Evolutionary conservation across 2,113 vertebrate species (phyloP).

Genomic region (Arenaria interpres): DNA sequence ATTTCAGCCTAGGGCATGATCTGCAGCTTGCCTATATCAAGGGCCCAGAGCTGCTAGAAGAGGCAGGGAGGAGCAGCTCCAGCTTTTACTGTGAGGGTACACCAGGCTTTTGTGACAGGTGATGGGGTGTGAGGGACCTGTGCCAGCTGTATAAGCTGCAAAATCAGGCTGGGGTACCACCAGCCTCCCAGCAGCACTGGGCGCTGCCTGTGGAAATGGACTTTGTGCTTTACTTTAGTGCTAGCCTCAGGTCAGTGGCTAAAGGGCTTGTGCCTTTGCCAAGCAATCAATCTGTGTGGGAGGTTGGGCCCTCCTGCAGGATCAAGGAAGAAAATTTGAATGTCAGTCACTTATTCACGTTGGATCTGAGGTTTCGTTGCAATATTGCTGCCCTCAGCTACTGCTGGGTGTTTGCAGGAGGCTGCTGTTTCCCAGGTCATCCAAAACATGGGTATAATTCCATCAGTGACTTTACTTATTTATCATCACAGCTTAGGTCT

Average conservation of each 20-base stretch:
- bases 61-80: background rate
- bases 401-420: background rate
- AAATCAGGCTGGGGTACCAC: background rate
- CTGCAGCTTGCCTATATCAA: background rate
- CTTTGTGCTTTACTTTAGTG: background rate
- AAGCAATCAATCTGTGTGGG: background rate
- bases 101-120: rapidly evolving
- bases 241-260: background rate
- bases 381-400: background rate
- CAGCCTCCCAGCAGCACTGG: rapidly evolving
- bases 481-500: background rate
- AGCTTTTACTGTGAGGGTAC: background rate
- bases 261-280: background rate
- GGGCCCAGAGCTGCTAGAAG: background rate
- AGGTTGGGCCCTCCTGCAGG: background rate
- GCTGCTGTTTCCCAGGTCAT: background rate
- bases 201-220: background rate
- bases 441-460: background rate
- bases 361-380: background rate
- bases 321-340: background rate
- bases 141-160: background rate
- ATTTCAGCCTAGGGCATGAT: background rate
- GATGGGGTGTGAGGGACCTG: background rate
- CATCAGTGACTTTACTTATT: background rate
- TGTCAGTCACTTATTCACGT: background rate